phyloP scores from a whole-genome alignment of 92 coral and sea anemone genomes.

The Heteractis magnifica region DNA sequence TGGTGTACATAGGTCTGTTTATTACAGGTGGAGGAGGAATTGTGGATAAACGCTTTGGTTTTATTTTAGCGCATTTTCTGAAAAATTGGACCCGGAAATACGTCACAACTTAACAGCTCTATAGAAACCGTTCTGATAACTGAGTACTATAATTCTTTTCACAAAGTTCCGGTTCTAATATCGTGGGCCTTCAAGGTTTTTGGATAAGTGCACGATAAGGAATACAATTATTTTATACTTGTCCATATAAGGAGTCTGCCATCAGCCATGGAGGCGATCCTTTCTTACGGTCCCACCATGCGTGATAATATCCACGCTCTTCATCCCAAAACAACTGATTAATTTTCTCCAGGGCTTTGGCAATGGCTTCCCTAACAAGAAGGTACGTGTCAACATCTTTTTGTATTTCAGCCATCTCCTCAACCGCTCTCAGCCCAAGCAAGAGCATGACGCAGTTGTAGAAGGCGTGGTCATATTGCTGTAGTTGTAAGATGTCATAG shows the following conservation, averaged over 20 bases:
- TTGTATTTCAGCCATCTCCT: conserved; percentile 45
- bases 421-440: conserved; percentile 63
- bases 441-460: conserved; percentile 86
- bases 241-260: conserved; percentile 85
- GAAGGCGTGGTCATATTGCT: conserved; percentile 69
- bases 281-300: conserved; percentile 83
- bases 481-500: conserved; percentile 68
- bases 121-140: too few species aligned
- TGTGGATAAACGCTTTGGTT: too few species aligned
- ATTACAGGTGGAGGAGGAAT: too few species aligned
- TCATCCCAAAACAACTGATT: conserved; percentile 73
- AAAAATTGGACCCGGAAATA: too few species aligned
- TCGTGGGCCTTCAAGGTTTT: too few species aligned
- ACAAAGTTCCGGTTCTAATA: too few species aligned
- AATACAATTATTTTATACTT: conserved; percentile 40
- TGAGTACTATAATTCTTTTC: too few species aligned
- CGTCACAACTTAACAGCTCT: too few species aligned
- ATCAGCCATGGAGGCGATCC: conserved; percentile 76
- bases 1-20: too few species aligned
- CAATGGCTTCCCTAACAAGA: conserved; percentile 24
- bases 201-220: too few species aligned
- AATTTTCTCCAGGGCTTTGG: conserved; percentile 41
- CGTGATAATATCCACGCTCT: conserved; percentile 64
- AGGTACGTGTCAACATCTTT: conserved; percentile 39
- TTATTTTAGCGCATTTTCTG: too few species aligned